Evolutionary conservation across 2,113 vertebrate genomes (phyloP).

Genomic region (Siphamia tubifer): DNA sequence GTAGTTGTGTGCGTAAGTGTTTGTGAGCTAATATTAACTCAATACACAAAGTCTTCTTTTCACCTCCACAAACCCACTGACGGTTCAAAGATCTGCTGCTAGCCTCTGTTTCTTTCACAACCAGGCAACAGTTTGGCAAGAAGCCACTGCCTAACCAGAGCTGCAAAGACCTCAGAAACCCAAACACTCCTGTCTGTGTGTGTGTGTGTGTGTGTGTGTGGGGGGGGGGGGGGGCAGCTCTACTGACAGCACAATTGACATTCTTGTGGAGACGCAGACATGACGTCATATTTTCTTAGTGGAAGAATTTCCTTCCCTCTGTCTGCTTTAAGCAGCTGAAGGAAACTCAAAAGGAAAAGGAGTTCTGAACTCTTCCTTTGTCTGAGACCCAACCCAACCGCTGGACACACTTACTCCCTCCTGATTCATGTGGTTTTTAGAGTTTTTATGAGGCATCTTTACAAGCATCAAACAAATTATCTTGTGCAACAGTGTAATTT

Average conservation of each 20-base stretch:
- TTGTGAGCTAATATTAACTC: constrained; percentile 48
- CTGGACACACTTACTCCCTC: not conserved
- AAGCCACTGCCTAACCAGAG: not conserved
- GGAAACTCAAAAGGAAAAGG: not conserved
- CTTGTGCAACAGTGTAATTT: not conserved
- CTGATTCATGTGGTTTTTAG: not conserved
- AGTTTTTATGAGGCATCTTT: constrained; percentile 32
- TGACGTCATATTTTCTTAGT: constrained; percentile 58
- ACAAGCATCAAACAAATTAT: not conserved
- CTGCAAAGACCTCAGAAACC: constrained; percentile 8
- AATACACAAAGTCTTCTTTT: not conserved
- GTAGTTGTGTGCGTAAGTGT: not conserved
- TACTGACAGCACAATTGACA: constrained; percentile 35
- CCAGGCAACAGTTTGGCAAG: constrained; percentile 42
- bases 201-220: not conserved
- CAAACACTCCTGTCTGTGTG: constrained; percentile 27
- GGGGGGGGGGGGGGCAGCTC: not conserved
- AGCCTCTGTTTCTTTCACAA: constrained; percentile 38
- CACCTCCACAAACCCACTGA: constrained; percentile 2
- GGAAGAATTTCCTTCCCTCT: constrained; percentile 48
- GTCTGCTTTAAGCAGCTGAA: not conserved
- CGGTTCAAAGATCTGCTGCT: constrained; percentile 8
- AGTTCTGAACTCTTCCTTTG: not conserved
- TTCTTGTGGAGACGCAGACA: constrained; percentile 66
- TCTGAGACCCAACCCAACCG: no score